Conservation (phyloP, 2,113 vertebrate species). For the Ptyas mucosa region DNA sequence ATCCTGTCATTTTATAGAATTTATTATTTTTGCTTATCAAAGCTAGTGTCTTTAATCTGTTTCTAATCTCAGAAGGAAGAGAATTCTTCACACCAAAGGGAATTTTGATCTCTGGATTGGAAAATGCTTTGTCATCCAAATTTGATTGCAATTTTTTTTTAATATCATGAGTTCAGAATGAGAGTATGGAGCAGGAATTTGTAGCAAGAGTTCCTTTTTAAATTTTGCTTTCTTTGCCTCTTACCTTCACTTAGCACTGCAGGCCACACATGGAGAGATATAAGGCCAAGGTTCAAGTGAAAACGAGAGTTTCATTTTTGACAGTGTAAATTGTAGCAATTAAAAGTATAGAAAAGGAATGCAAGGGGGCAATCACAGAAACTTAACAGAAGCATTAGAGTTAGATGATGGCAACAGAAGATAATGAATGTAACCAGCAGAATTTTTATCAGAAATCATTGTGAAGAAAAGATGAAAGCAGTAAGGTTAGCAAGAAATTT, state of each 20-base stretch:
- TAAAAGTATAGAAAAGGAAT: not conserved
- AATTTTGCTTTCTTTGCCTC: not conserved
- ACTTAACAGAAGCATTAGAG: not conserved
- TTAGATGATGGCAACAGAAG: not conserved
- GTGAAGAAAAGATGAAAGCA: not conserved
- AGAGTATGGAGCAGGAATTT: not conserved
- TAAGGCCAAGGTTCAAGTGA: not conserved
- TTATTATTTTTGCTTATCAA: not conserved
- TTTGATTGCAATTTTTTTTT: not conserved
- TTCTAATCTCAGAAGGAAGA: not conserved
- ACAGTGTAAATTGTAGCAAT: not conserved
- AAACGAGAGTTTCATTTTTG: not conserved
- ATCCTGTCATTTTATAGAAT: not conserved
- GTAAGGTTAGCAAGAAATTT: not conserved
- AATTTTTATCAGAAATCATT: not conserved
- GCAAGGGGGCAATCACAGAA: not conserved
- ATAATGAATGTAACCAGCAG: not conserved
- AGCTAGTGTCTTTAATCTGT: not conserved
- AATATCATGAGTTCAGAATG: not conserved
- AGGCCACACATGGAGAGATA: not conserved
- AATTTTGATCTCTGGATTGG: not conserved
- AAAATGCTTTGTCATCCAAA: not conserved
- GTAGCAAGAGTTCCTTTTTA: not conserved
- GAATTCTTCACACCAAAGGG: not conserved
- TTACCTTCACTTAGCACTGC: not conserved